Conservation (phyloP, 2,113 vertebrate genomes). For the Sciurus niger region DNA sequence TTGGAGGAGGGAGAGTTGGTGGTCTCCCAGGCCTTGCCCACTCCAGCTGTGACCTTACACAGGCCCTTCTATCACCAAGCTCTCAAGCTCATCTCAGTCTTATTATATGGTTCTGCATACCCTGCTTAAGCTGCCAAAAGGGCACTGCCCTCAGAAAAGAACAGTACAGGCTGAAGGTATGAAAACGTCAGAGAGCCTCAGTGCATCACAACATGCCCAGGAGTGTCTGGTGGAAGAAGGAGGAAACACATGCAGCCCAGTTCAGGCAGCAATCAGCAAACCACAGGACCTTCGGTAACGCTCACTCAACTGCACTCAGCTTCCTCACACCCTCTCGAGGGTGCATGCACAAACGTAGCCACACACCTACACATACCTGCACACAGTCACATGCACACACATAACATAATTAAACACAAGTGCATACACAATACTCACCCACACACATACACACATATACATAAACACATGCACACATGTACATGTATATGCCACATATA, state of each 20-base stretch:
- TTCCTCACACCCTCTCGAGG: accelerated
- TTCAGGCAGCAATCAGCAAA: constrained; percentile 48
- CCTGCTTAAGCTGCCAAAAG: not conserved
- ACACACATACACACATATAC: accelerated
- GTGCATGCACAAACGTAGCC: too few relatives aligned
- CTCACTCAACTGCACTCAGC: not conserved
- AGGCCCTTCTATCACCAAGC: not conserved
- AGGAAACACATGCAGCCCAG: not conserved
- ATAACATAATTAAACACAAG: not conserved
- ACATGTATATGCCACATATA: accelerated
- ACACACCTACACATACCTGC: not conserved
- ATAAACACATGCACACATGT: not conserved
- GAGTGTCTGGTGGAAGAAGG: not conserved
- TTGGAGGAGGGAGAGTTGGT: too few relatives aligned
- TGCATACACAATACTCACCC: too few relatives aligned
- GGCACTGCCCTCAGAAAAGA: not conserved
- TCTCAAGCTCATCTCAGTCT: not conserved
- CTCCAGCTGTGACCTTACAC: not conserved
- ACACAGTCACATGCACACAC: not conserved
- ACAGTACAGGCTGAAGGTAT: not conserved
- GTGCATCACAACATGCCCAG: accelerated
- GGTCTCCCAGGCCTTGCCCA: not conserved
- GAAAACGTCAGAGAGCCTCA: not conserved
- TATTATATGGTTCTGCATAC: not conserved
- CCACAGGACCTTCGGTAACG: not conserved